Conservation (phyloP, 2,888 invertebrate genomes). For the Leucophora obtusa region DNA sequence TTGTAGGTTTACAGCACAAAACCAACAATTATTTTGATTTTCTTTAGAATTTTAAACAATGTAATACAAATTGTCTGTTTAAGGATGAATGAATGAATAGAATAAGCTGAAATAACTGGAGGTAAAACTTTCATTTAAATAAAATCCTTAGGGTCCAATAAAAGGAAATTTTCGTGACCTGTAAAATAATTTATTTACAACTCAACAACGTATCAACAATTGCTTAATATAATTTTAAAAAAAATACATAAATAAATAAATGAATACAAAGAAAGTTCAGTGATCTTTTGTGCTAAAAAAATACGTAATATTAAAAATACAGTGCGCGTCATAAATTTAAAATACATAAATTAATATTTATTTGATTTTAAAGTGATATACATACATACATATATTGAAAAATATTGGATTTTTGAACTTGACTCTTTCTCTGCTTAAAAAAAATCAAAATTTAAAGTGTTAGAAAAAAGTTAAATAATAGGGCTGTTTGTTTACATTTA, state of each 20-base stretch:
- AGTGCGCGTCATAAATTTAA: background rate
- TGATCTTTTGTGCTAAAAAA: constrained; percentile 40
- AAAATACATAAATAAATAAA: constrained; percentile 2
- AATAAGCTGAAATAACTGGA: constrained; percentile 26
- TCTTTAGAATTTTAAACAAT: constrained; percentile 34
- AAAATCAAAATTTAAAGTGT: background rate
- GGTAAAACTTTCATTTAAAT: constrained; percentile 19
- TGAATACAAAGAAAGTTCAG: constrained; percentile 11
- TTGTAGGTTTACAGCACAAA: constrained; percentile 38
- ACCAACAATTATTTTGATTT: constrained; percentile 44
- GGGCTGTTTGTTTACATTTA: too few species aligned
- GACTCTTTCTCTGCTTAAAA: background rate
- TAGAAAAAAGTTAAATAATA: too few species aligned
- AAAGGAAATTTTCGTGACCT: constrained; percentile 27
- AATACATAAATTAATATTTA: background rate
- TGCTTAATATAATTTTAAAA: background rate
- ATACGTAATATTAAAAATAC: background rate
- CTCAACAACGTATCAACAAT: constrained; percentile 4
- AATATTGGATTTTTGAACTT: background rate
- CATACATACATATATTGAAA: background rate
- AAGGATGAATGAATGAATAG: constrained; percentile 12
- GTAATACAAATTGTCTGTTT: constrained; percentile 23
- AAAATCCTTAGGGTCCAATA: constrained; percentile 45
- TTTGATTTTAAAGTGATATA: background rate
- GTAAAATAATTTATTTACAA: background rate